Percentiles rank a stretch among this genome's conserved stretches.
phyloP scores from a whole-genome alignment of 2,113 vertebrate species.

The Chaenocephalus aceratus region DNA sequence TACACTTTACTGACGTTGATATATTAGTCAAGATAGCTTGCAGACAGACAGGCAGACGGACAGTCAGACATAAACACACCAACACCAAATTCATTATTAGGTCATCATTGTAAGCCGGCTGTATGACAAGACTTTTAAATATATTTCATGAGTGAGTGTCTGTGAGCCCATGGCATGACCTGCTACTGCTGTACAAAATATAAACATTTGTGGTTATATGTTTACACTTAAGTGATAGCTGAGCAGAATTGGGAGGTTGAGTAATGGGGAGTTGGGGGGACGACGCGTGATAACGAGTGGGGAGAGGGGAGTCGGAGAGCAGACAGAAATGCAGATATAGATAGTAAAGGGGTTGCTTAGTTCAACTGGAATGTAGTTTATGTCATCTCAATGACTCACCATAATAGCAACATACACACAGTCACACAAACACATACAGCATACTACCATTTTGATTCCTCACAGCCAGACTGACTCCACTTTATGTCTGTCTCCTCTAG shows the following conservation, averaged over 20 bases:
- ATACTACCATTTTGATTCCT: conserved; percentile 69
- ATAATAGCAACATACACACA: conserved; percentile 75
- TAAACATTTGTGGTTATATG: conserved; percentile 78
- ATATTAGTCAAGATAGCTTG: conserved; percentile 67
- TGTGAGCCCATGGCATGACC: conserved; percentile 29
- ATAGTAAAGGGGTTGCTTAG: conserved; percentile 70
- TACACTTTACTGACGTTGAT: conserved; percentile 52
- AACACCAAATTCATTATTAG: conserved; percentile 40
- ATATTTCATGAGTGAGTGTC: conserved; percentile 73
- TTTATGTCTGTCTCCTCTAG: conserved; percentile 44
- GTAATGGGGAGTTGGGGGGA: background rate
- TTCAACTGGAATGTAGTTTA: conserved; percentile 72
- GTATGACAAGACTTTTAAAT: conserved; percentile 79
- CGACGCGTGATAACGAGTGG: conserved; percentile 40
- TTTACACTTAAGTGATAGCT: conserved; percentile 78
- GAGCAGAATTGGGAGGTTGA: conserved; percentile 2
- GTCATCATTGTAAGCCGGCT: conserved; percentile 69
- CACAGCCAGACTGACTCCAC: conserved; percentile 68
- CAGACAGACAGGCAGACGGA: conserved; percentile 46
- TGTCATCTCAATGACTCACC: conserved; percentile 78
- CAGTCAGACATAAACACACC: conserved; percentile 21
- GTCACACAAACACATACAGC: conserved; percentile 58
- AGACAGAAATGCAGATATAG: conserved; percentile 77
- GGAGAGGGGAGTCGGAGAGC: conserved; percentile 58
- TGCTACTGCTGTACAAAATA: conserved; percentile 60